Evolutionary conservation across 2,797 vertebrate genomes (phyloP).

Genomic region (Distichodus sexfasciatus): DNA sequence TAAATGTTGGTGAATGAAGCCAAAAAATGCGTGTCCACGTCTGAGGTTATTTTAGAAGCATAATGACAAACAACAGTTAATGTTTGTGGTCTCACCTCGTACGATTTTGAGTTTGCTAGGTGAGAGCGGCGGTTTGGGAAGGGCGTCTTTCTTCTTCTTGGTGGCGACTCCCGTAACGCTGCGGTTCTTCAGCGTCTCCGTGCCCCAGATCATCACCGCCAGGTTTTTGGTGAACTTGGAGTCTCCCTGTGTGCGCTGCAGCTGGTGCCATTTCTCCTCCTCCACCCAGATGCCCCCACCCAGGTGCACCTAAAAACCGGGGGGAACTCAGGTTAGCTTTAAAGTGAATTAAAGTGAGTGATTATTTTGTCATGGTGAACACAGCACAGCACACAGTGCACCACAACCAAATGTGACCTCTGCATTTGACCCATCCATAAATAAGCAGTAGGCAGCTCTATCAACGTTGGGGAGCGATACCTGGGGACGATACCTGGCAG

Average conservation of each 20-base stretch:
- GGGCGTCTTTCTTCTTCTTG: constrained; percentile 98
- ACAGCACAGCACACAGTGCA: too few species aligned
- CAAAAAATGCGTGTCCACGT: too few species aligned
- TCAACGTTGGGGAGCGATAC: too few species aligned
- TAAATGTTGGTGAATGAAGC: too few species aligned
- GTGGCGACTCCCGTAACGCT: constrained; percentile 98
- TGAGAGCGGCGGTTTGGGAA: constrained; percentile 96
- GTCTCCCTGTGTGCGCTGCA: constrained; percentile 98
- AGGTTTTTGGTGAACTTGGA: constrained; percentile 99
- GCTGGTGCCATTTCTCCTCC: constrained; percentile 98
- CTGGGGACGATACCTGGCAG: too few species aligned
- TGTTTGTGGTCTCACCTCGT: constrained; percentile 79
- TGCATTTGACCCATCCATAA: too few species aligned
- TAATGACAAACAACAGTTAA: too few species aligned
- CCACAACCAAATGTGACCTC: too few species aligned
- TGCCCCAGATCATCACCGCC: constrained; percentile 99
- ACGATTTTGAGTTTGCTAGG: constrained; percentile 99
- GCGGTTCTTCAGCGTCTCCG: constrained; percentile 97
- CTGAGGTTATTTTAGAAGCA: too few species aligned
- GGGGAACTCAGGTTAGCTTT: background rate
- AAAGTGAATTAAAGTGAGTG: background rate
- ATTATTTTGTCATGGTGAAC: background rate
- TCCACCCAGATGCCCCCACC: constrained; percentile 99
- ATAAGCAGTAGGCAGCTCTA: too few species aligned
- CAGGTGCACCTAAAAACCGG: constrained; percentile 84